Percentiles rank a stretch among this genome's conserved stretches.
Evolutionary conservation across 2,888 invertebrate species (phyloP).

Genomic region (Cremastinae sp.): DNA sequence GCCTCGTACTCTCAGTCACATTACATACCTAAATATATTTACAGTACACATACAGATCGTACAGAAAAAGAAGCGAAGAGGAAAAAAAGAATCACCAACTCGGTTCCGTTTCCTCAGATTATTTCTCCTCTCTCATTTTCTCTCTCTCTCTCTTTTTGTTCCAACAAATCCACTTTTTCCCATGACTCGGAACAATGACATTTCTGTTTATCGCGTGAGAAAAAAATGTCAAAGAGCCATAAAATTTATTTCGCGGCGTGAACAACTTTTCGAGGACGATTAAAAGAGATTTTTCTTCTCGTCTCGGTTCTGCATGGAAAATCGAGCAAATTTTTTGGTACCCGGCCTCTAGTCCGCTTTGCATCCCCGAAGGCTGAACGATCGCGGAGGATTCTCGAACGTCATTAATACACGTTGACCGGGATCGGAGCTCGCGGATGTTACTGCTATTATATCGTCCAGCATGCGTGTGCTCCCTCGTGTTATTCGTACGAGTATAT

Average conservation of each 20-base stretch:
- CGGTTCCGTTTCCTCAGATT: conserved; percentile 6
- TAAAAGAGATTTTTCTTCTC: not conserved
- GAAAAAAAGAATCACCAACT: not conserved
- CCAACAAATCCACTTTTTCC: conserved; percentile 40
- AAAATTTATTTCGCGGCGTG: not conserved
- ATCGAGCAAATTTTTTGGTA: no score
- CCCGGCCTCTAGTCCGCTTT: no score
- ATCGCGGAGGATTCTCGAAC: conserved; percentile 41
- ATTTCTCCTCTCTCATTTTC: not conserved
- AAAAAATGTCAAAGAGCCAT: conserved; percentile 33
- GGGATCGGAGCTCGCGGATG: conserved; percentile 63
- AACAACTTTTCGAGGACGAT: conserved; percentile 4
- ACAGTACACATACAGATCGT: conserved; percentile 19
- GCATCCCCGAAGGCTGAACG: conserved; percentile 45
- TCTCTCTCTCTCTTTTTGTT: conserved; percentile 20
- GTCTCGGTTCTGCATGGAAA: no score
- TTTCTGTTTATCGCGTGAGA: conserved; percentile 44
- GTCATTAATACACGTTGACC: conserved; percentile 75
- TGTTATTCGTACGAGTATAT: conserved; percentile 41
- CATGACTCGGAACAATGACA: conserved; percentile 54
- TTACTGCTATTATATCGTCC: conserved; percentile 58
- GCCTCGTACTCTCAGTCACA: conserved; percentile 42
- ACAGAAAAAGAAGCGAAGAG: not conserved
- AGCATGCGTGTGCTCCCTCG: not conserved
- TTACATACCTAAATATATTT: conserved; percentile 43